Evolutionary conservation across 2,797 vertebrate species (phyloP).

Genomic region (Microhierax caerulescens): DNA sequence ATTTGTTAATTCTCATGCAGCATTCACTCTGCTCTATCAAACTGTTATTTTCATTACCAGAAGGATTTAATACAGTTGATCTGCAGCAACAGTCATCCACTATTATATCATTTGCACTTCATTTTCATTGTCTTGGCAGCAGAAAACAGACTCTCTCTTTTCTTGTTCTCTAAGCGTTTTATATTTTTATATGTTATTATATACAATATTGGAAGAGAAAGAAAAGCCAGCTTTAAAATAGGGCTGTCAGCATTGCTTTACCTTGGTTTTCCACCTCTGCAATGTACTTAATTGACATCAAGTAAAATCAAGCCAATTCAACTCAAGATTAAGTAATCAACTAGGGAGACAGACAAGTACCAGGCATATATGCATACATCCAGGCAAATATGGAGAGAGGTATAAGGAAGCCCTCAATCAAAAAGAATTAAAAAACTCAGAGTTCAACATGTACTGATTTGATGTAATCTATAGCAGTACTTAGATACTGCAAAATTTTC

Average conservation of each 20-base stretch:
- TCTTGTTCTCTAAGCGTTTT: not conserved
- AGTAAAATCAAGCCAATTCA: not conserved
- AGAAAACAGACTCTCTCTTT: not conserved
- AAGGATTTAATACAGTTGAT: not conserved
- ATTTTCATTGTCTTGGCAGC: slow-evolving; percentile 25
- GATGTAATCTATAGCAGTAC: not conserved
- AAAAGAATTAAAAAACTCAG: not conserved
- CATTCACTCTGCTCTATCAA: not conserved
- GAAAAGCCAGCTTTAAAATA: not conserved
- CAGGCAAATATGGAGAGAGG: not conserved
- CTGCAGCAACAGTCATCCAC: not conserved
- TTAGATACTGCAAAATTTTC: not conserved
- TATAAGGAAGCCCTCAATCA: not conserved
- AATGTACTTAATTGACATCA: not conserved
- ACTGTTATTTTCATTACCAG: not conserved
- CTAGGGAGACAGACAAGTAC: not conserved
- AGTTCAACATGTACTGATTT: not conserved
- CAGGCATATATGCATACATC: not conserved
- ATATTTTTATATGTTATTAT: not conserved
- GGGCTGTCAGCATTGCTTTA: not conserved
- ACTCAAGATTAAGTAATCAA: not conserved
- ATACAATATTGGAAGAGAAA: not conserved
- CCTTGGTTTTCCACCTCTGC: not conserved
- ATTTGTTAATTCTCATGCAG: not conserved
- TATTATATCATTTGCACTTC: not conserved